These are phyloP conservation scores for Clepsis dumicolana DNA, from an alignment of 2,888 invertebrate species.

Conservation along the genomic window DNA sequence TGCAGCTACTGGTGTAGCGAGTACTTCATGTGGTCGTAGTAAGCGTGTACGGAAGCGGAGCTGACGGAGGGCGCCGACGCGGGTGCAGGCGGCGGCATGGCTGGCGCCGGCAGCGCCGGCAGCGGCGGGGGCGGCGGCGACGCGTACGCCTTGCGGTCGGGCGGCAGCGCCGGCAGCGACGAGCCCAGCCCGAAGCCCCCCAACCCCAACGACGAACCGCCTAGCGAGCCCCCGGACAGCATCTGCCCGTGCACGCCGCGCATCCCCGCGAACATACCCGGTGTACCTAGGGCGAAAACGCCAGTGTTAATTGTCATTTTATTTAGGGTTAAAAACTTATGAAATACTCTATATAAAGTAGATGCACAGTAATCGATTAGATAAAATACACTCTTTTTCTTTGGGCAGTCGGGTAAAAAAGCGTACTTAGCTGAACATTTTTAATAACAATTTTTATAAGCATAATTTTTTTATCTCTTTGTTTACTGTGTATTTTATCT, in stretches of 20 bases:
- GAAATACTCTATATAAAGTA: background rate
- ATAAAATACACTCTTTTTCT: no score
- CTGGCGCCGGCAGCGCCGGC: slow-evolving; percentile 72
- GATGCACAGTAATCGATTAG: no score
- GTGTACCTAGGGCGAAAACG: slow-evolving; percentile 57
- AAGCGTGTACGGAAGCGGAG: slow-evolving; percentile 72
- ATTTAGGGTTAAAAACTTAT: background rate
- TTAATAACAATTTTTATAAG: no score
- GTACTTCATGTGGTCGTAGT: slow-evolving; percentile 60
- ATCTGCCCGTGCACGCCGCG: slow-evolving; percentile 78
- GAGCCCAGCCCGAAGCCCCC: slow-evolving; percentile 74
- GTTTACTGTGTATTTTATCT: background rate
- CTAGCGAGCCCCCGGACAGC: slow-evolving; percentile 70
- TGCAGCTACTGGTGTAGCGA: slow-evolving; percentile 40
- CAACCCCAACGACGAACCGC: slow-evolving; percentile 68
- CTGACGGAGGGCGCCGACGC: slow-evolving; percentile 73
- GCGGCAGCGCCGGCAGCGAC: slow-evolving; percentile 75
- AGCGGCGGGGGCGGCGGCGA: slow-evolving; percentile 85
- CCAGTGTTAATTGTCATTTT: background rate
- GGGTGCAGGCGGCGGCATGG: slow-evolving; percentile 55
- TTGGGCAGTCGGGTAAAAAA: no score
- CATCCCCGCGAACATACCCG: slow-evolving; percentile 77
- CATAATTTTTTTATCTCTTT: no score
- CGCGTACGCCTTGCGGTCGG: slow-evolving; percentile 87
- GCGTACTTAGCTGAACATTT: no score